Evolutionary conservation across 2,888 invertebrate genomes (phyloP), one percentile per base, ranked within the genome.

Genomic region (Germaria angustata): DNA sequence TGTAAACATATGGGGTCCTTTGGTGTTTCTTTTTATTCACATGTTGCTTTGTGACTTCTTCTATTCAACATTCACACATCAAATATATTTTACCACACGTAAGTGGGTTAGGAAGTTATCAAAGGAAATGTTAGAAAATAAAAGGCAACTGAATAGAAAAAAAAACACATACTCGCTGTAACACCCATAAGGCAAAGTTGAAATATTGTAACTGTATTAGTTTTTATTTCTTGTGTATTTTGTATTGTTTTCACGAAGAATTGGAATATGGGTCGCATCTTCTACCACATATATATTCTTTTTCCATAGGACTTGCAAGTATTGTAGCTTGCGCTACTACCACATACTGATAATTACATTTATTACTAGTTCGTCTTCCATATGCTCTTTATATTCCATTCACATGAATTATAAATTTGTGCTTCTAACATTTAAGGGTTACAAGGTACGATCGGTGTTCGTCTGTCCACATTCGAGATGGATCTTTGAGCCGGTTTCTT

Each of bases 231-330:
- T 5, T 66, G 49, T 15, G 2, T 53, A 32, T 28, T 20, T 8
- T 59, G 4, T 44, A 0, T 53, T 4, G 6, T 66, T 41, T 41
- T 41, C 44, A 32, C 22, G 17, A 36, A 63, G 36, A 34, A 61
- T 53, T 28, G 36, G 53, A 69, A 69, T 71, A 71, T 78, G 78
- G 69, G 78, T 71, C 78, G 69, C 36, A 28, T 63, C 34, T 61
- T 61, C 53, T 17, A 53, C 34, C 7, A 34, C 49, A 46, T 44
- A 68, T 51, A 51, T 32, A 51, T 20, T 51, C 11, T 59, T 28
- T 68, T 72, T 15, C 22, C 57, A 11, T 24, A 66, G 72, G 44
- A 72, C 51, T 72, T 65, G 15, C 17, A 41, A 66, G 66, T 44
- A 44, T 53, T 66, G 11, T 22, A 51, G 55, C 15, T 72, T 65